Conservation (phyloP, 1,140 invertebrate species). For the Pogonomyrmex barbatus region DNA sequence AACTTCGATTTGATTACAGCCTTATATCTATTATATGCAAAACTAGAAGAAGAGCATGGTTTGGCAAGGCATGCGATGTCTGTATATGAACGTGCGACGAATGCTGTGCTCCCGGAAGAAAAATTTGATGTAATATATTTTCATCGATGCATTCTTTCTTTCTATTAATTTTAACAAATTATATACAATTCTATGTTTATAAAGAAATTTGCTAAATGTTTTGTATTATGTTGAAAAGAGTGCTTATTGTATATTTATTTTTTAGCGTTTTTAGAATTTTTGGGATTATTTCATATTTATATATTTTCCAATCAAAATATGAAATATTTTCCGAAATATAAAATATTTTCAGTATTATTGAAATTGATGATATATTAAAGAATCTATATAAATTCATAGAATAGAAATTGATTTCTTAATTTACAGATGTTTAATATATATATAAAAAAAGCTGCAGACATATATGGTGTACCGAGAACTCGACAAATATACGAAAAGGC, state of each 20-base stretch:
- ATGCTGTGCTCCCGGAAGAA: slow-evolving; percentile 95
- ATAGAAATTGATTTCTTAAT: slow-evolving; percentile 33
- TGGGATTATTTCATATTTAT: too few species aligned
- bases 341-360: not conserved
- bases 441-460: slow-evolving; percentile 98
- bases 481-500: slow-evolving; percentile 99
- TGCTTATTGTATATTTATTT: too few species aligned
- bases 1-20: slow-evolving; percentile 84
- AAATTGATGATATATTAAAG: not conserved
- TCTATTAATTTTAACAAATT: not conserved
- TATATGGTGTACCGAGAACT: slow-evolving; percentile 98
- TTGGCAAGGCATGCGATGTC: slow-evolving; percentile 98
- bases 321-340: not conserved
- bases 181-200: not conserved
- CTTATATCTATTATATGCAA: slow-evolving; percentile 98
- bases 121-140: slow-evolving; percentile 92
- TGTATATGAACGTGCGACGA: slow-evolving; percentile 98
- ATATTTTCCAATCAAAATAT: not conserved
- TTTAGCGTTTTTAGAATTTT: too few species aligned
- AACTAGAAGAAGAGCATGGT: slow-evolving; percentile 99
- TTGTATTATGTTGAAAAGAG: too few species aligned
- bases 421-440: slow-evolving; percentile 98
- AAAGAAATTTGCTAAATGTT: not conserved
- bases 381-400: not conserved
- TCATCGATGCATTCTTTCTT: not conserved